phyloP scores from a whole-genome alignment of 2,113 vertebrate genomes.

The Triplophysa siluroides region DNA sequence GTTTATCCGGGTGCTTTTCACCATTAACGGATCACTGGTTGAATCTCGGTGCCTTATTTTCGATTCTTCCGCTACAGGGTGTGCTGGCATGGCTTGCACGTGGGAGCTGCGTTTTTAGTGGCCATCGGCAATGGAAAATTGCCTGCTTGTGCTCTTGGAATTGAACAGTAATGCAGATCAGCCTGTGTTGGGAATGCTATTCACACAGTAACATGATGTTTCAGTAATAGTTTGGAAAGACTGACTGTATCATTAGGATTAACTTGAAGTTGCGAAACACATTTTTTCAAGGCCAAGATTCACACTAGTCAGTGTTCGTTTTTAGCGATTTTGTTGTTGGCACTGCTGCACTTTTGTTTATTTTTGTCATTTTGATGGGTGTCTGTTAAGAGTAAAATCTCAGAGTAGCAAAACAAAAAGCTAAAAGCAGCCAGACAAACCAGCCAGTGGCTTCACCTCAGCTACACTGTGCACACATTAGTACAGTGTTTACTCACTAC shows the following conservation, averaged over 20 bases:
- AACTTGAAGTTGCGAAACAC: background rate
- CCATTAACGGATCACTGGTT: background rate
- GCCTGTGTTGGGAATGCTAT: background rate
- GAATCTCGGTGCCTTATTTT: conserved; percentile 28
- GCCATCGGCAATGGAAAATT: conserved; percentile 20
- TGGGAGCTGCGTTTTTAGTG: conserved; percentile 1
- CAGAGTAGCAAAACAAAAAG: background rate
- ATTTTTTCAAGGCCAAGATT: background rate
- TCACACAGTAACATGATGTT: background rate
- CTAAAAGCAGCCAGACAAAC: background rate
- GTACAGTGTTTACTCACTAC: conserved; percentile 2
- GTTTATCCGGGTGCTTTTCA: conserved; percentile 3
- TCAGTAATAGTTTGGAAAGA: background rate
- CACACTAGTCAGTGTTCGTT: background rate
- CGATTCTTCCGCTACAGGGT: conserved; percentile 17
- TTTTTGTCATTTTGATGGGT: background rate
- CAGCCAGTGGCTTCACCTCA: background rate
- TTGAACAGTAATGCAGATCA: background rate
- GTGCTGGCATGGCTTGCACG: conserved; percentile 6
- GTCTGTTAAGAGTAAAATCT: background rate
- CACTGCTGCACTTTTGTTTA: background rate
- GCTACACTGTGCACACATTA: background rate
- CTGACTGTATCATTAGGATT: background rate
- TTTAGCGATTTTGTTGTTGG: background rate
- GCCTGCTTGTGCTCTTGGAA: background rate